These are phyloP conservation scores for Cisticola juncidis DNA, from an alignment of 2,113 vertebrate genomes.

Conservation along the genomic window DNA sequence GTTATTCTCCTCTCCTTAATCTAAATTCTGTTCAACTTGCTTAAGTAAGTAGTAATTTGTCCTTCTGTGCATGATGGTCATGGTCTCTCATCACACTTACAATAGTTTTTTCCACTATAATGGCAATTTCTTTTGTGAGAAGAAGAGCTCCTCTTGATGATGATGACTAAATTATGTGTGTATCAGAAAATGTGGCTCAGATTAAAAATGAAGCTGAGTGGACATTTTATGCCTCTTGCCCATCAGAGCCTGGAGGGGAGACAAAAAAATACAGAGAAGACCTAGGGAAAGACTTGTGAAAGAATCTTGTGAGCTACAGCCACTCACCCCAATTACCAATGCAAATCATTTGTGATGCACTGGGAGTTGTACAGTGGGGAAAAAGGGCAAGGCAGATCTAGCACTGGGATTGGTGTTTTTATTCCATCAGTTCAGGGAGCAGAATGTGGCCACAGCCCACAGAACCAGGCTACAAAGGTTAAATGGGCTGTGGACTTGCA, in stretches of 20 bases:
- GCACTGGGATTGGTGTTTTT: not conserved
- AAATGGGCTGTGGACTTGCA: rapidly evolving
- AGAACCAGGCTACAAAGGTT: not conserved
- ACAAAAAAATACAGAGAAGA: not conserved
- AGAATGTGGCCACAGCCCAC: not conserved
- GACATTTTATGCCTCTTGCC: not conserved
- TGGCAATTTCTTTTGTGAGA: not conserved
- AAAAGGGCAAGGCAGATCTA: not conserved
- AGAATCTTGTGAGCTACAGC: not conserved
- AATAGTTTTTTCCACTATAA: not conserved
- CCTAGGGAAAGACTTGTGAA: not conserved
- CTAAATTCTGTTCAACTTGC: not conserved
- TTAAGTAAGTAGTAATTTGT: not conserved
- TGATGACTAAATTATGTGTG: not conserved
- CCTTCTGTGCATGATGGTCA: not conserved
- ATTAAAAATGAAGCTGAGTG: not conserved
- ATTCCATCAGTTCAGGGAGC: not conserved
- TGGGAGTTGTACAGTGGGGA: not conserved
- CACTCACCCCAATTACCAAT: not conserved
- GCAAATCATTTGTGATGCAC: not conserved
- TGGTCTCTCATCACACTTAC: not conserved
- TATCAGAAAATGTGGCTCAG: not conserved
- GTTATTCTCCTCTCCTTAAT: not conserved
- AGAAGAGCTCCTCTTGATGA: not conserved
- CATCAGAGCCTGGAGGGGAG: not conserved